A percentile compares a stretch with the other conserved stretches of the same genome.
phyloP scores from a whole-genome alignment of 2,888 invertebrate genomes.

The Ophion ellenae region DNA sequence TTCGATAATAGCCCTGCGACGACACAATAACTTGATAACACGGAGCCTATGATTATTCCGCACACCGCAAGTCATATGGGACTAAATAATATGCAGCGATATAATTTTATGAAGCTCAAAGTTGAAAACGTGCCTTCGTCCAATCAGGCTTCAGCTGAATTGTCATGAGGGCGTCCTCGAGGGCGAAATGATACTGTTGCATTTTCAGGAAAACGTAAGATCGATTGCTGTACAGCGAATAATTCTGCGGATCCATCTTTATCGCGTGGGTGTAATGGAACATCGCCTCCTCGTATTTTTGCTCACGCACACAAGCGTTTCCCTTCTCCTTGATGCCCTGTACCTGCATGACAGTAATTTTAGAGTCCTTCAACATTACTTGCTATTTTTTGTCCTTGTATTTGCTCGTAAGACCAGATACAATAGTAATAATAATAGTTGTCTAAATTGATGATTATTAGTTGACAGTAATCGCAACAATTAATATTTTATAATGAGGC shows the following conservation, averaged over 20 bases:
- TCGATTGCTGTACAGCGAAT: slow-evolving; percentile 91
- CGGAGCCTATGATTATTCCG: not conserved
- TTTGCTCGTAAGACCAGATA: not conserved
- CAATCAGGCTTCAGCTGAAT: slow-evolving; percentile 90
- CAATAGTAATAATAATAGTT: not conserved
- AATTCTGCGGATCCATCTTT: slow-evolving; percentile 89
- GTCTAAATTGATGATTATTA: no score
- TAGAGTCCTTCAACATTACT: not conserved
- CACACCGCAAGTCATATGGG: not conserved
- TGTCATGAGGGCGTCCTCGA: slow-evolving; percentile 91
- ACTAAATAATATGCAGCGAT: not conserved
- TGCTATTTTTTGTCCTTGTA: no score
- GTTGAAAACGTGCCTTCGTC: slow-evolving; percentile 87
- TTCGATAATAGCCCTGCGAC: slow-evolving; percentile 89
- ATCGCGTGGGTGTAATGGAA: slow-evolving; percentile 92
- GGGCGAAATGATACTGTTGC: slow-evolving; percentile 90
- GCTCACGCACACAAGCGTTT: slow-evolving; percentile 90
- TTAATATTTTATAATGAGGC: no score
- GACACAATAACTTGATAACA: slow-evolving; percentile 22
- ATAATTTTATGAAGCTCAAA: not conserved
- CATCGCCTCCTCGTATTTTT: slow-evolving; percentile 90
- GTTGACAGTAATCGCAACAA: no score
- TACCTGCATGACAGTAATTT: slow-evolving; percentile 68
- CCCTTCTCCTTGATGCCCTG: slow-evolving; percentile 88
- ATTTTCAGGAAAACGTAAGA: slow-evolving; percentile 92